These are phyloP conservation scores for Rhinophrynus dorsalis DNA, from an alignment of 2,797 vertebrate genomes.

Conservation along the genomic window DNA sequence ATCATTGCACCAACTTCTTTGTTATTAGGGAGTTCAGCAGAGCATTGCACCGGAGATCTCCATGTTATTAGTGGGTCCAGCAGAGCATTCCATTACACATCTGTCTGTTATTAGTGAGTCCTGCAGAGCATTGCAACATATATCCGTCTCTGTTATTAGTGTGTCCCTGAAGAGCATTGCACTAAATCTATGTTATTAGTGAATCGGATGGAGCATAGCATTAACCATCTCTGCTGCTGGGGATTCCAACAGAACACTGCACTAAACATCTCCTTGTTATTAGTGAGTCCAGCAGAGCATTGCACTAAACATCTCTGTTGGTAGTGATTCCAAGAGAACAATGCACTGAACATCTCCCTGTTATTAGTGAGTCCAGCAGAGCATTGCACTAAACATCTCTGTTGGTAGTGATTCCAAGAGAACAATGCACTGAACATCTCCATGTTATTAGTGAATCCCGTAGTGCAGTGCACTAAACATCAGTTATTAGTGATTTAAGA, in stretches of 20 bases:
- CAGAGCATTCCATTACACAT: not conserved
- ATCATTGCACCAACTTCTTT: not conserved
- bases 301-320: not conserved
- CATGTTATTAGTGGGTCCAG: slow-evolving; percentile 5
- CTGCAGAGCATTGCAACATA: not conserved
- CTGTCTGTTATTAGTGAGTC: not conserved
- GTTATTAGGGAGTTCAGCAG: not conserved
- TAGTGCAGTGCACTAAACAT: no score
- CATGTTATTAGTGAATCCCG: no score
- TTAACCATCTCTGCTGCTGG: no score
- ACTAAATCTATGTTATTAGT: no score
- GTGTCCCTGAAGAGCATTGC: no score
- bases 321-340: not conserved
- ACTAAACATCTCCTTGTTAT: no score
- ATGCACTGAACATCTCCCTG: not conserved
- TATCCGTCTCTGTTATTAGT: no score
- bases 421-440: not conserved
- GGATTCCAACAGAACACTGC: no score
- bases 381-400: not conserved
- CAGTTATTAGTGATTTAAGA: no score
- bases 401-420: not conserved
- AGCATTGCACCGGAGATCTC: not conserved
- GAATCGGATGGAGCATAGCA: no score
- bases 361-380: not conserved
- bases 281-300: not conserved